These are phyloP conservation scores for Drosophila funebris DNA, from an alignment of 1,140 invertebrate species.

Conservation along the genomic window DNA sequence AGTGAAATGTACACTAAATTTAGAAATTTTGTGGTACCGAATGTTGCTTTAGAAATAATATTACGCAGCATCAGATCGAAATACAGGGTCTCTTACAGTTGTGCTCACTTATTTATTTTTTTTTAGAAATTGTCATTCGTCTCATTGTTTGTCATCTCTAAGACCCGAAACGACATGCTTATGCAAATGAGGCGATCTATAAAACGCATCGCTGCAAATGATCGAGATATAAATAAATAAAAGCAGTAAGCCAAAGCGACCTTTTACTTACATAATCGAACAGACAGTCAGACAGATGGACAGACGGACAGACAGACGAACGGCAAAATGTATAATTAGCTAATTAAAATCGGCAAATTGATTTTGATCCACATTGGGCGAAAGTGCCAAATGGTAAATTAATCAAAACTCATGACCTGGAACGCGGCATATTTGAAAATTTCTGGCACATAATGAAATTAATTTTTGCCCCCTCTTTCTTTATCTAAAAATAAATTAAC, in stretches of 20 bases:
- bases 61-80: too few species aligned
- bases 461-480: conserved; percentile 8
- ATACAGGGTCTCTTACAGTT: too few species aligned
- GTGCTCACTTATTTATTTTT: too few species aligned
- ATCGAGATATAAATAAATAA: conserved; percentile 1
- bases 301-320: background rate
- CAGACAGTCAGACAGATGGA: background rate
- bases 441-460: conserved; percentile 27
- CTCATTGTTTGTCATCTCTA: conserved; percentile 16
- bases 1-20: too few species aligned
- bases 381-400: conserved; percentile 42
- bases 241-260: conserved; percentile 1
- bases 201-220: conserved; percentile 31
- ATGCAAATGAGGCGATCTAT: conserved; percentile 60
- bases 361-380: conserved; percentile 28
- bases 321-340: conserved; percentile 37
- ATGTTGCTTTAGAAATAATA: too few species aligned
- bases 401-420: conserved; percentile 37
- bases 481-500: conserved; percentile 57
- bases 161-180: conserved; percentile 2
- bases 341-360: conserved; percentile 45
- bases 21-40: too few species aligned
- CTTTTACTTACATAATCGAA: conserved; percentile 22
- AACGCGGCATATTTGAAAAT: conserved; percentile 62
- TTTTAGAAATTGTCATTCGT: too few species aligned